Evolutionary conservation across 2,797 vertebrate genomes (phyloP).

Genomic region (Poecilia picta): DNA sequence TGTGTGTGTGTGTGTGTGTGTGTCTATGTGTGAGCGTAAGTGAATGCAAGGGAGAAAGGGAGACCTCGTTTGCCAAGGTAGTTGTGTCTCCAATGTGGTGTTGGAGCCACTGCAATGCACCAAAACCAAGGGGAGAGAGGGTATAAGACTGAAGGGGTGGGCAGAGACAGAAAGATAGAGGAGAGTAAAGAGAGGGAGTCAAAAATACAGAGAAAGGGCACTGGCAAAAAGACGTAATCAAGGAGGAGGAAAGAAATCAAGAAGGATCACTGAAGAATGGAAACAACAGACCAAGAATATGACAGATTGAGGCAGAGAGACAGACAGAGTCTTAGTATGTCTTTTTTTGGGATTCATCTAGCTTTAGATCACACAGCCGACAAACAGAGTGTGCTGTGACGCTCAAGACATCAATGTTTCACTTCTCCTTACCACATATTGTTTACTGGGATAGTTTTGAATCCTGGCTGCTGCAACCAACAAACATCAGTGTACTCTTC

Average conservation of each 20-base stretch:
- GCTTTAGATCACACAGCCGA: slow-evolving; percentile 48
- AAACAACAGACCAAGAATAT: slow-evolving; percentile 29
- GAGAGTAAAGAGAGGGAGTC: slow-evolving; percentile 52
- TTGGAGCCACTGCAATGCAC: slow-evolving; percentile 85
- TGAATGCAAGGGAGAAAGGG: slow-evolving; percentile 49
- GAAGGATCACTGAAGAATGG: slow-evolving; percentile 27
- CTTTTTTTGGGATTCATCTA: slow-evolving; percentile 53
- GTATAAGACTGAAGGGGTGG: slow-evolving; percentile 72
- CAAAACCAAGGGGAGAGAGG: slow-evolving; percentile 82
- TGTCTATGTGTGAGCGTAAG: not conserved
- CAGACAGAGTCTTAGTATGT: slow-evolving; percentile 30
- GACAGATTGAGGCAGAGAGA: slow-evolving; percentile 24
- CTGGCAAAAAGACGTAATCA: slow-evolving; percentile 38
- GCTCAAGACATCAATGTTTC: slow-evolving; percentile 51
- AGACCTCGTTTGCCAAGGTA: slow-evolving; percentile 78
- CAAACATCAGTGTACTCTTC: slow-evolving; percentile 31
- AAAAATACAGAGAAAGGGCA: slow-evolving; percentile 60
- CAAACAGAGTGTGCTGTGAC: slow-evolving; percentile 25
- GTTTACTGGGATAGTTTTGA: slow-evolving; percentile 49
- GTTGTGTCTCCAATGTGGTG: slow-evolving; percentile 80
- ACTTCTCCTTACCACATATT: slow-evolving; percentile 52
- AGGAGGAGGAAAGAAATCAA: slow-evolving; percentile 30
- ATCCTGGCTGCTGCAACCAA: slow-evolving; percentile 33
- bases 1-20: not conserved
- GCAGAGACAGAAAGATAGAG: slow-evolving; percentile 49